phyloP scores from a whole-genome alignment of 2,113 vertebrate genomes.

The Dendrocopos noguchii region DNA sequence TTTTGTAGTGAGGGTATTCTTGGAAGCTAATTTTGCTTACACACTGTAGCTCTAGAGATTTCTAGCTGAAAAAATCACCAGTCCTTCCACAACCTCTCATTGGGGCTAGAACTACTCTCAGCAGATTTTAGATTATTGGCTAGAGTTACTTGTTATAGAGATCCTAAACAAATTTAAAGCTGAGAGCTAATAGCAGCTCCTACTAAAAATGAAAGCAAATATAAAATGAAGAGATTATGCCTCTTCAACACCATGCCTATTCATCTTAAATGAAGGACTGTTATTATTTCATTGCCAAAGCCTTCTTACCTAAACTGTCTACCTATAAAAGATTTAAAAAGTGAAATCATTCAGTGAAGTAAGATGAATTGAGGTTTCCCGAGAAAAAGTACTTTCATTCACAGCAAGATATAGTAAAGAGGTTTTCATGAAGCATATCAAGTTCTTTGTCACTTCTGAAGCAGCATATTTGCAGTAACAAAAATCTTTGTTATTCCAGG shows the following conservation, averaged over 20 bases:
- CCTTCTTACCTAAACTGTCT: neutral
- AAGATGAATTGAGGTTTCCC: neutral
- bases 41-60: neutral
- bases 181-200: neutral
- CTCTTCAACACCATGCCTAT: neutral
- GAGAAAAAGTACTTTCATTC: neutral
- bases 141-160: neutral
- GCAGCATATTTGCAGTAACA: neutral
- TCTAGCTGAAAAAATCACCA: neutral
- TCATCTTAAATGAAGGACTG: neutral
- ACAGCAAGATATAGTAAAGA: neutral
- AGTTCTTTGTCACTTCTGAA: neutral
- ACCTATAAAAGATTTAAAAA: neutral
- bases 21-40: neutral
- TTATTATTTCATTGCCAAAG: neutral
- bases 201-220: neutral
- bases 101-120: neutral
- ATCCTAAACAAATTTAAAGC: neutral
- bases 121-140: neutral
- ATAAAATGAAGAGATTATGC: neutral
- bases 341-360: fast-evolving
- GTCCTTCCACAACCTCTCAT: neutral
- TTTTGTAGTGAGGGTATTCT: neutral
- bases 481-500: neutral
- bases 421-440: neutral